Base-by-base conservation (phyloP, 1,140 invertebrate genomes). In the Nylanderia fulva region DNA sequence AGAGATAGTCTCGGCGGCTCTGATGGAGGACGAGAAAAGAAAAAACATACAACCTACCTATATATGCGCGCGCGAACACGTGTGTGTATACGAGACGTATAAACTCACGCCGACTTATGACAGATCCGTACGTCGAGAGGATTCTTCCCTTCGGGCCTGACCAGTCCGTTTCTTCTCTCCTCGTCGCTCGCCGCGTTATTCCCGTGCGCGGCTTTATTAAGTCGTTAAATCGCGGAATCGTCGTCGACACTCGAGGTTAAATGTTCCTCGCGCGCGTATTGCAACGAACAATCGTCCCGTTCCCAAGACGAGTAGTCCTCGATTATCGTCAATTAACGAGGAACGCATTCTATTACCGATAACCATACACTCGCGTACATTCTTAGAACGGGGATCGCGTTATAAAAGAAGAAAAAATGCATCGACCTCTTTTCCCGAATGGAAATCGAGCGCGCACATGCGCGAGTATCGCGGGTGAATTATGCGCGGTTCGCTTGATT, bases 21-120 rank as follows among this genome's bases (percentile, higher is more conserved):
- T 48, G 45, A 48, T 48, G 45, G 45, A 18, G 45, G 5, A 48
- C 18, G 45, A 48, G 45, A 3, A 8, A 13, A 13, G 13, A 21
- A 48, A 58, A 24, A 60, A 29, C 63, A 18, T 33, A 36, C 13
- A 2, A 66, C n/a, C 52, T 24, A 48, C 45, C 45, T 18, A 82
- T 1, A 15, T 33, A 24, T 29, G n/a, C 21, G n/a, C 21, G n/a
- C n/a, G 27, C 29, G 24, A 39, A 13, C 4, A 52, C 29, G 48
- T n/a, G 54, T 42, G 15, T 18, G 24, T 52, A 52, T 63, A 36
- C 63, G 76, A 58, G 58, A 88, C 82, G 56, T 88, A 91, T 91
- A 92, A 92, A 91, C 85, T 90, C 85, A 76, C 85, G 84, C 86
- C 85, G 88, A 90, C 89, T 91, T 92, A 92, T 90, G 90, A 68